Base-by-base conservation (phyloP, 2,888 invertebrate species). In the Drosophila demipolita region DNA sequence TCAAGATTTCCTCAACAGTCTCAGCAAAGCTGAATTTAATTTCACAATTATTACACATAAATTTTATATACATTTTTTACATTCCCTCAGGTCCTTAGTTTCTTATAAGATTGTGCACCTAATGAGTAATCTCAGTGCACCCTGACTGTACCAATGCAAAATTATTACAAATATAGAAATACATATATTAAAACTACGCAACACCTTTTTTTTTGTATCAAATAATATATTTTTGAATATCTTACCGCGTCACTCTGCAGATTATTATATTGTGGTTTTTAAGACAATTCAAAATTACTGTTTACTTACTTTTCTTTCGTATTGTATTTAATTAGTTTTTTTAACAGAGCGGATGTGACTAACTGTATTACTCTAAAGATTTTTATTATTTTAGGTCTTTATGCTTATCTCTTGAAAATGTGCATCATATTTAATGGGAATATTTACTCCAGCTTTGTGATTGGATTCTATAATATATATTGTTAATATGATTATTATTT, bases 1-100 rank as follows among this genome's bases (percentile, higher is more conserved):
- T 65, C 65, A 59, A 59, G 36, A 48, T 32, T 42, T 32, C 20
- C 20, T 59, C 65, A 53, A 35, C 32, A 12, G 66, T 29, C 52
- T 57, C 69, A 81, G 66, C 66, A 72, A 71, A 76, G 62, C 71
- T 65, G 64, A 73, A 45, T 58, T 33, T 54, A 54, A 75, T 57
- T 20, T 50, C 59, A 75, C 15, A 48, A 49, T 42, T 64, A 38
- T 57, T 35, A 36, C 40, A 17, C 12, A 40, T 50, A 61, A 40
- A 26, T 62, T 20, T 5, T 23, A 2, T 52, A 45, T 49, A 53
- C 8, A 12, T 23, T 52, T n/a, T 38, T 49, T n/a, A 40, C 49
- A 23, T 20, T 32, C 53, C 48, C 15, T n/a, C 61, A 54, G 69
- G 58, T 64, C 49, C 54, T 58, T 58, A 75, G 75, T 75, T 74